Evolutionary conservation across 2,113 vertebrate species (phyloP), one percentile per base, ranked within the genome.

Genomic region (Nanorana parkeri): DNA sequence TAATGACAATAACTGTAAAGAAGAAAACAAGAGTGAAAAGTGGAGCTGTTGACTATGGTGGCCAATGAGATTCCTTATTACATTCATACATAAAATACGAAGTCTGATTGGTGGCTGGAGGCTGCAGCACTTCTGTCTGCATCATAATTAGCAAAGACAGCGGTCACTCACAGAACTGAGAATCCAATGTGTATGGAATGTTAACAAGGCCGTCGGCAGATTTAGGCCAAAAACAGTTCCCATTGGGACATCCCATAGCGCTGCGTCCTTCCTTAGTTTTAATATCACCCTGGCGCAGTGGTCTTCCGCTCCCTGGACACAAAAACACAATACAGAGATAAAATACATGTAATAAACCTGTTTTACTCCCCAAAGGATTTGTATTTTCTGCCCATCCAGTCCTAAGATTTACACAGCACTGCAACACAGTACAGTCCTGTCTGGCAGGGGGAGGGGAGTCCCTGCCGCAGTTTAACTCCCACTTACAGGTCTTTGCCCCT

Each of bases 151-250:
- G 17, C 2, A 11, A 76, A 15, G 4, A 26, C 20, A 20, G 17
- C 19, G 17, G 75, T 52, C 17, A 79, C 87, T 66, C 84, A 93
- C 93, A 89, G 68, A 93, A 94, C 1, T 88, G 41, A 17, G 89
- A 87, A 66, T 92, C 94, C 13, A 94, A 36, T 20, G 87, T 87
- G 87, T 86, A 94, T 0, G 94, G 92, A 0, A 94, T 86, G 5
- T 93, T 92, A 74, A 94, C 93, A 81, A 90, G 90, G 78, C 93
- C 94, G 84, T 92, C 90, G 1, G 92, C 84, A 0, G 92, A 88
- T 86, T 92, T 94, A 19, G 90, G 90, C 93, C 93, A 94, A 66
- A 92, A 85, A 84, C 92, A 94, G 75, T 85, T 65, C 19, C 91
- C 88, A 17, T 68, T 86, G 1, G 89, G 64, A 63, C 93, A 94